Conservation (phyloP, 2,888 invertebrate genomes). For the Oscheius myriophilus region DNA sequence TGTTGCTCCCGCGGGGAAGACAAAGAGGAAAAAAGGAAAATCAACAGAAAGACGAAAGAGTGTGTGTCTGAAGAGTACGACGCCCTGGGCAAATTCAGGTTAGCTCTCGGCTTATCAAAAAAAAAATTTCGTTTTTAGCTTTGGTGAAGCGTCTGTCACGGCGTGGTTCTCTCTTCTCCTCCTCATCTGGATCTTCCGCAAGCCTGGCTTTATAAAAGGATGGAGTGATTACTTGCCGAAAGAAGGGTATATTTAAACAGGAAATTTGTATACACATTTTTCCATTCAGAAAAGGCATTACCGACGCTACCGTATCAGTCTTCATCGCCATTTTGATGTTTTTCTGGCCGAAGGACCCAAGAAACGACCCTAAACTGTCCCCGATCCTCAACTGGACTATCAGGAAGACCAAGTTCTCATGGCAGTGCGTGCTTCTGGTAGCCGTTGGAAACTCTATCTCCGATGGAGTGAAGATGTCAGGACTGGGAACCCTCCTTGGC, state of each 20-base stretch:
- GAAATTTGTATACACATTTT: too few species aligned
- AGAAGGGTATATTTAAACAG: background rate
- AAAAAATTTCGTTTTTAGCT: too few species aligned
- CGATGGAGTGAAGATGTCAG: conserved; percentile 46
- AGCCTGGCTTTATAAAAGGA: conserved; percentile 26
- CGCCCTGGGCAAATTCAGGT: conserved; percentile 11
- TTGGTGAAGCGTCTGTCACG: conserved; percentile 23
- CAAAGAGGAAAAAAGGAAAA: conserved; percentile 5
- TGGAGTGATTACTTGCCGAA: conserved; percentile 13
- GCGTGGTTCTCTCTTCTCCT: conserved; percentile 22
- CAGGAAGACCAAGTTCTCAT: conserved; percentile 48
- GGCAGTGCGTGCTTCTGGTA: conserved; percentile 50
- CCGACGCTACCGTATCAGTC: conserved; percentile 37
- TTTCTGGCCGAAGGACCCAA: conserved; percentile 39
- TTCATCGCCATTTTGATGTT: conserved; percentile 36
- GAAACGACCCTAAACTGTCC: conserved; percentile 3
- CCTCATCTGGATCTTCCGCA: conserved; percentile 19
- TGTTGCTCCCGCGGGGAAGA: background rate
- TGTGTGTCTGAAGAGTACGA: conserved; percentile 18
- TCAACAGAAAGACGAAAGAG: background rate
- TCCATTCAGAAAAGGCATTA: background rate
- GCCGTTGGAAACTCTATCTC: conserved; percentile 54
- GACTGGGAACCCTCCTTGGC: conserved; percentile 3
- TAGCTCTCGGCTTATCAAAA: too few species aligned
- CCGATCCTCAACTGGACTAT: conserved; percentile 51